Percentiles rank a stretch among this genome's conserved stretches.
phyloP scores from a whole-genome alignment of 2,888 invertebrate genomes.

The Selenia dentaria region DNA sequence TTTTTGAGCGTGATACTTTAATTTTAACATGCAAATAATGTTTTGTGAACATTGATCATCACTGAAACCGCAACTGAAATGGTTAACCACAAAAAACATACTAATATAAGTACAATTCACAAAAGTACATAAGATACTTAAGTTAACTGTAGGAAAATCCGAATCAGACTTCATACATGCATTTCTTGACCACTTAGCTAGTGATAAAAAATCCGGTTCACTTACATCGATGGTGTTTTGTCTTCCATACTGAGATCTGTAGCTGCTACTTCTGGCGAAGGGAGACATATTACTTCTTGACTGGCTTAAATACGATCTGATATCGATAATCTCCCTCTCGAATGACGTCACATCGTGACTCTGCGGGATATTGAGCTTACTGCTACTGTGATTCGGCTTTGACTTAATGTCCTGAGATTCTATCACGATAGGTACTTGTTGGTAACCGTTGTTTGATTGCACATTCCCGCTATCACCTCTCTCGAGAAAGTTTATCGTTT shows the following conservation, averaged over 20 bases:
- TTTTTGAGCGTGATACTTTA: no score
- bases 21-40: no score
- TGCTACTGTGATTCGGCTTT: conserved; percentile 55
- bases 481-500: conserved; percentile 64
- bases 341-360: conserved; percentile 79
- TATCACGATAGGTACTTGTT: conserved; percentile 87
- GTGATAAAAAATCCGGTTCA: conserved; percentile 3
- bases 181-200: no score
- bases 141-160: no score
- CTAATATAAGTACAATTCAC: no score
- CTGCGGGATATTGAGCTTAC: conserved; percentile 76
- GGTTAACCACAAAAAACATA: no score
- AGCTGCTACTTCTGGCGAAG: conserved; percentile 89
- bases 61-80: no score
- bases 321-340: conserved; percentile 87
- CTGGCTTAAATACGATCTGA: conserved; percentile 89
- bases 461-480: conserved; percentile 55
- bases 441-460: conserved; percentile 81
- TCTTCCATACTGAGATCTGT: conserved; percentile 88
- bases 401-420: conserved; percentile 79
- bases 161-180: no score
- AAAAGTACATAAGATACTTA: no score
- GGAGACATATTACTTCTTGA: conserved; percentile 89
- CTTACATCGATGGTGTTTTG: conserved; percentile 81
- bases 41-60: no score